These are phyloP conservation scores for Lipophrys pholis DNA, from an alignment of 2,113 vertebrate genomes.

Conservation along the genomic window DNA sequence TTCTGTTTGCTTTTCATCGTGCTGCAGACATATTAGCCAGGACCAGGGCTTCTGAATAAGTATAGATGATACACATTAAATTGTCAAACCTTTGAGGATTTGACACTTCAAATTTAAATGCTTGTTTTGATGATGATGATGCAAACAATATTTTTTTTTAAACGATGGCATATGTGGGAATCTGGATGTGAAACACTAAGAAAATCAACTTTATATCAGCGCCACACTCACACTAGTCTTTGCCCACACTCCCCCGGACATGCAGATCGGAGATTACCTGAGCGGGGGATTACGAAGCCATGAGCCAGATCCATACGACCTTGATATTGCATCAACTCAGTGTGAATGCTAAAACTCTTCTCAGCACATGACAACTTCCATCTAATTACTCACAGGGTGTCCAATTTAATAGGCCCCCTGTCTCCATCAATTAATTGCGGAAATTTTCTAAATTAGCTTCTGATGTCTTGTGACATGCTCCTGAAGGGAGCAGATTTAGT, in stretches of 20 bases:
- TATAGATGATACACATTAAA: conserved; percentile 33
- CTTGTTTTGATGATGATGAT: not conserved
- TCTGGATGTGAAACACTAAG: not conserved
- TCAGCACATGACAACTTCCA: conserved; percentile 48
- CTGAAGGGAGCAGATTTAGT: conserved; percentile 48
- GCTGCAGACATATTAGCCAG: not conserved
- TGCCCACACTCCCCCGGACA: not conserved
- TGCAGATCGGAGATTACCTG: conserved; percentile 10
- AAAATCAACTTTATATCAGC: not conserved
- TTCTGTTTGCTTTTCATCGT: not conserved
- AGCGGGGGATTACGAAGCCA: conserved; percentile 22
- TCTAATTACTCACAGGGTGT: conserved; percentile 65
- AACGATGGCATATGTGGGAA: not conserved
- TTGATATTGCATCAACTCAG: conserved; percentile 34
- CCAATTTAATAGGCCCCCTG: conserved; percentile 52
- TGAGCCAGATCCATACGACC: conserved; percentile 42
- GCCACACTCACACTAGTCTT: not conserved
- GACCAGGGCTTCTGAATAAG: not conserved
- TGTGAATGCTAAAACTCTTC: conserved; percentile 22
- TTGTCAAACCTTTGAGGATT: not conserved
- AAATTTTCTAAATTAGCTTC: conserved; percentile 61
- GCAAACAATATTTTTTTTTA: not conserved
- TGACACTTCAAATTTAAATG: not conserved
- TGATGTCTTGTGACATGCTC: conserved; percentile 57
- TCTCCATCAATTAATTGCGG: conserved; percentile 64